Base-by-base conservation (phyloP, 2,888 invertebrate genomes). In the Leucophenga maculata region DNA sequence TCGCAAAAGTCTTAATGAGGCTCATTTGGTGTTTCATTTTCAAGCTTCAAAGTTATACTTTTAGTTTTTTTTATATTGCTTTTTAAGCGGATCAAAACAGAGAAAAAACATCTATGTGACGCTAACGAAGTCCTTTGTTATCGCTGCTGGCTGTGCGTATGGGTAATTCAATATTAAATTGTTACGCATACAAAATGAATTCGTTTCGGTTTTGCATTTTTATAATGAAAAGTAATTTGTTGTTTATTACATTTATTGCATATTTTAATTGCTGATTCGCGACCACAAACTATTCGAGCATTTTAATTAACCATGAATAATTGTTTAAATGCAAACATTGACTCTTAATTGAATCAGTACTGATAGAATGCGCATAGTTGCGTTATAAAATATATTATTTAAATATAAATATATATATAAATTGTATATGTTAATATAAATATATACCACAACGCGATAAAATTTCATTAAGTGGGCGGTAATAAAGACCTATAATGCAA, bases 1-100 rank as follows among this genome's bases (percentile, higher is more conserved):
- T 31, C 13, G 50, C 57, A 22, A 31, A 67, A 71, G 67, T 74
- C 65, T 55, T 72, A 69, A 72, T 69, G 72, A 74, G 70, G 68
- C 74, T 70, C 69, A 74, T 71, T 72, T 71, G 71, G 71, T 65
- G 72, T 55, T 55, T 55, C 14, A 55, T 55, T 55, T 55, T 55
- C 2, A 52, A 16, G 20, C 4, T 52, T 9, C 18, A 2, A 52
- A 52, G 20, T 39, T 39, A 39, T 39, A 39, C 8, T 39, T 26
- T 39, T 39, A 39, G 39, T 57, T 57, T 57, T 57, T 22, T 57
- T 57, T 26, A 18, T 39, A 39, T 39, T 39, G 39, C 39, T 39
- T 57, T 57, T 22, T 26, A 26, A 26, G 22, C 26, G 57, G 55
- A 55, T 20, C 46, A 46, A 3, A 46, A 46, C 1, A 46, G 46